Evolutionary conservation across 2,797 vertebrate genomes (phyloP), one percentile per base, ranked within the genome.

Genomic region (Psittacula echo): DNA sequence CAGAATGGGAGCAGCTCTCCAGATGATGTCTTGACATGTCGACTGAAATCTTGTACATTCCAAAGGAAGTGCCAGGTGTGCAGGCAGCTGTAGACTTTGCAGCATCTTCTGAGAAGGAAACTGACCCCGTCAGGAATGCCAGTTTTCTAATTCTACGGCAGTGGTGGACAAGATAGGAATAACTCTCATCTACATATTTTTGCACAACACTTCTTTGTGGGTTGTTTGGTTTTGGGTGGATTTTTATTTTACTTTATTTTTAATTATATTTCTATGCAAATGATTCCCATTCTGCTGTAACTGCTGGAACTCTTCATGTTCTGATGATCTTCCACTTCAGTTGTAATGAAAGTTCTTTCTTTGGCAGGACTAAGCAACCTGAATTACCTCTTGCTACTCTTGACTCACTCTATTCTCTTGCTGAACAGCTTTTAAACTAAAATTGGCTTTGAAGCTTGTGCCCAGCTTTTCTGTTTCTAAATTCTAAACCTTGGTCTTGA

Each of bases 1-100:
- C 87, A 92, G 86, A 82, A 76, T 0, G 8, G 87, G 67, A 94
- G 86, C 80, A 95, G 84, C 51, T 89, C 61, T 93, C 67, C 84
- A 87, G 89, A 54, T 34, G 27, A 62, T 90, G 89, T 87, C 92
- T 90, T 34, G 5, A 95, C 94, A 96, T 0, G 87, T 67, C 2
- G 17, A 22, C 9, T 47, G 87, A 94, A 56, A 32, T 68, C 82
- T 81, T 72, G 78, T 42, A 17, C 85, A 80, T 96, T 95, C 93
- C 95, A 89, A 22, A 58, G 85, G 65, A 68, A 75, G 72, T 81
- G 27, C 90, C 92, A 96, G 89, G 87, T 94, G 85, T 90, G 72
- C 90, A 89, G 90, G 72, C 60, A 78, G 60, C 56, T 3, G 7
- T 90, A 70, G 80, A 51, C 62, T 60, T 80, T 39, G 60, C 80